phyloP scores from a whole-genome alignment of 2,113 vertebrate species.

The Opisthocomus hoazin region DNA sequence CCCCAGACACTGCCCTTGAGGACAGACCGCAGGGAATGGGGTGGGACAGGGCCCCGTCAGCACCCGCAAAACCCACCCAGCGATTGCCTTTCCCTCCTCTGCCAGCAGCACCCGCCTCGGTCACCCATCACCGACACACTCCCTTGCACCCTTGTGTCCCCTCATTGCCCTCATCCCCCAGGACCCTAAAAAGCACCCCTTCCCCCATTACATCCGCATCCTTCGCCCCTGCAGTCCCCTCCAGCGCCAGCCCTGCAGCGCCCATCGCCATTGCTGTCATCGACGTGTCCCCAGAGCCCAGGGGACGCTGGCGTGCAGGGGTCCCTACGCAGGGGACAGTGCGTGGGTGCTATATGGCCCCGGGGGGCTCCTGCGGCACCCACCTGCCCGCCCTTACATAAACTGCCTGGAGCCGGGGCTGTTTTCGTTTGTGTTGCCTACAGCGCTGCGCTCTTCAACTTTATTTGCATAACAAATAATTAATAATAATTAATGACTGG shows the following conservation, averaged over 20 bases:
- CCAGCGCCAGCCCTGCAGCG: neutral
- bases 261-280: rapidly evolving
- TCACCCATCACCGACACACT: rapidly evolving
- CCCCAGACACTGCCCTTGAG: neutral
- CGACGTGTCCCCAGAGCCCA: neutral
- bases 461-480: conserved; percentile 56
- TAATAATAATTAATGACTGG: conserved; percentile 55
- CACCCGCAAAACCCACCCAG: neutral
- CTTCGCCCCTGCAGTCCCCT: neutral
- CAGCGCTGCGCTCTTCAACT: neutral
- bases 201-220: neutral
- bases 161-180: neutral
- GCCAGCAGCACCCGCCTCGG: neutral
- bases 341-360: rapidly evolving
- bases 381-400: neutral
- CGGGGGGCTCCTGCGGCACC: rapidly evolving
- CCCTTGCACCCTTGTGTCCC: too few species aligned
- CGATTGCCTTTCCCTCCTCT: rapidly evolving
- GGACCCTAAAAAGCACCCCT: neutral
- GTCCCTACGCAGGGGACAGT: neutral
- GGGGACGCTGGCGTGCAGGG: rapidly evolving
- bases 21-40: neutral
- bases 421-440: neutral
- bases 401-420: neutral
- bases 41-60: neutral